Evolutionary conservation across 2,113 vertebrate genomes (phyloP).

Genomic region (Bubalus kerabau): DNA sequence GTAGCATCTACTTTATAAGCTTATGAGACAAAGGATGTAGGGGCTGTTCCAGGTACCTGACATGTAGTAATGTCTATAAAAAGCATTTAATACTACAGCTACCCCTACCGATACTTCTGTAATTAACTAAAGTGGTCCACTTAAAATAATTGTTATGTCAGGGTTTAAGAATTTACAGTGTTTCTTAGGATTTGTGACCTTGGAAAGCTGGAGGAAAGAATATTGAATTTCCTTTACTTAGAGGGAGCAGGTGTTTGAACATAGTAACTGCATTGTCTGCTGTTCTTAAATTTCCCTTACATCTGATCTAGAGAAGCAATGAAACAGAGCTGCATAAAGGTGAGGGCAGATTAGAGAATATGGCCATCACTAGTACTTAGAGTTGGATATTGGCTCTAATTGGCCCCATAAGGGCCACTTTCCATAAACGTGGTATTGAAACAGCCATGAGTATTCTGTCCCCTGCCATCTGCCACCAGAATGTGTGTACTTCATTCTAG

Average conservation of each 20-base stretch:
- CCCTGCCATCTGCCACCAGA: conserved; percentile 8
- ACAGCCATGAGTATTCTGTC: not conserved
- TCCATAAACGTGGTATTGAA: not conserved
- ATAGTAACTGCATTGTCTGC: not conserved
- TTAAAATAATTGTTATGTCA: not conserved
- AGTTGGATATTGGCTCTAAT: conserved; percentile 2
- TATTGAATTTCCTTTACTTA: not conserved
- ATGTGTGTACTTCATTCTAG: not conserved
- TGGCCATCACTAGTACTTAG: not conserved
- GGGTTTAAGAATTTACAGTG: not conserved
- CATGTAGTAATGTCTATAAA: not conserved
- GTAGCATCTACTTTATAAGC: not conserved
- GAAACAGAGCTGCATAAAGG: conserved; percentile 4
- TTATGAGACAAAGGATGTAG: not conserved
- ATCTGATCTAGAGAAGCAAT: not conserved
- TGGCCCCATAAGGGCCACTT: not conserved
- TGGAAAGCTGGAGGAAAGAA: not conserved
- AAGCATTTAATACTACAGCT: not conserved
- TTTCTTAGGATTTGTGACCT: not conserved
- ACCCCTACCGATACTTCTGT: not conserved
- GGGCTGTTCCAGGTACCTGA: not conserved
- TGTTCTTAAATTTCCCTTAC: not conserved
- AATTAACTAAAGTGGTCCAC: not conserved
- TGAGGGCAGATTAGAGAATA: not conserved
- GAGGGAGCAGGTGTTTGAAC: not conserved